Percentiles rank a stretch among this genome's conserved stretches.
phyloP scores from a whole-genome alignment of 2,113 vertebrate genomes.

The Lonchura striata region DNA sequence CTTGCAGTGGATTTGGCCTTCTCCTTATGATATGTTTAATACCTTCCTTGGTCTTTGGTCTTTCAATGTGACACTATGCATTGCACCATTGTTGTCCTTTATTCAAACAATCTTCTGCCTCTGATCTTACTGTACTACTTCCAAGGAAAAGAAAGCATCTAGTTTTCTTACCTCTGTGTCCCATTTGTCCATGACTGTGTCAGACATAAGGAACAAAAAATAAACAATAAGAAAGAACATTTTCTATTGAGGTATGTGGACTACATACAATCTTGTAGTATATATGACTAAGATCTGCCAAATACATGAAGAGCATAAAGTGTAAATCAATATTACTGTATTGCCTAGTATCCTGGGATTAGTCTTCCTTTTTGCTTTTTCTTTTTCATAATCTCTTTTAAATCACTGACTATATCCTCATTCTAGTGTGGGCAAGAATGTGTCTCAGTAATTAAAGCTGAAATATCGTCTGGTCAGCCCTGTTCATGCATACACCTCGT shows the following conservation, averaged over 20 bases:
- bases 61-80: too few relatives aligned
- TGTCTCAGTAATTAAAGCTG: background rate
- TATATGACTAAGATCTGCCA: background rate
- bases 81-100: background rate
- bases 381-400: background rate
- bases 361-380: background rate
- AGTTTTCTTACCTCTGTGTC: background rate
- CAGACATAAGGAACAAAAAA: background rate
- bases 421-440: background rate
- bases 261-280: background rate
- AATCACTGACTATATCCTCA: background rate
- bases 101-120: background rate
- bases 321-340: background rate
- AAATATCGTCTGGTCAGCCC: background rate
- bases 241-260: background rate
- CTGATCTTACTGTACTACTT: background rate
- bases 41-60: background rate
- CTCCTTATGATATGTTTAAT: background rate
- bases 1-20: background rate
- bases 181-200: background rate
- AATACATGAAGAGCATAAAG: background rate
- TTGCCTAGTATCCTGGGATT: background rate
- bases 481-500: background rate
- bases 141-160: background rate
- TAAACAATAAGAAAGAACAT: background rate